Evolutionary conservation across 2,888 invertebrate species (phyloP).

Genomic region (Eulithis prunata): DNA sequence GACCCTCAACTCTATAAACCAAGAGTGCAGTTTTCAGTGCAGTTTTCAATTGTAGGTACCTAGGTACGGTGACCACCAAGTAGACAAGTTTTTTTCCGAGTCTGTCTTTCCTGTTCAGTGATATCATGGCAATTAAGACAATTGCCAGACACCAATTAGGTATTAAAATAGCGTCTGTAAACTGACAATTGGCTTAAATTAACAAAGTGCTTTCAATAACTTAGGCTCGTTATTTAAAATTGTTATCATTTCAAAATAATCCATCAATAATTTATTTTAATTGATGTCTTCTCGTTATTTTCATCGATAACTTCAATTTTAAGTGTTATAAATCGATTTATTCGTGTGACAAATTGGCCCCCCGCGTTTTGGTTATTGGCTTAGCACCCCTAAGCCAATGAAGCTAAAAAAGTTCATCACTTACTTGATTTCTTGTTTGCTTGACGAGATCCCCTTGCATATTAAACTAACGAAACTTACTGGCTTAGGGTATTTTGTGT

Average conservation of each 20-base stretch:
- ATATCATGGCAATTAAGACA: slow-evolving; percentile 29
- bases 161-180: slow-evolving; percentile 25
- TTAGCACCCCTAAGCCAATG: slow-evolving; percentile 59
- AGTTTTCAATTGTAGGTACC: too few species aligned
- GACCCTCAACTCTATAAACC: too few species aligned
- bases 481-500: not conserved
- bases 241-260: slow-evolving; percentile 10
- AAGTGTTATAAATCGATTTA: slow-evolving; percentile 49
- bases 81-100: not conserved
- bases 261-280: slow-evolving; percentile 20
- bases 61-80: too few species aligned
- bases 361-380: slow-evolving; percentile 45
- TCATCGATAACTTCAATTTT: slow-evolving; percentile 37
- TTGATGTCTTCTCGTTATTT: slow-evolving; percentile 21
- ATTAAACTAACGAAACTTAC: slow-evolving; percentile 8
- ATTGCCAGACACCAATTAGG: slow-evolving; percentile 16
- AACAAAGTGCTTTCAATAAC: slow-evolving; percentile 13
- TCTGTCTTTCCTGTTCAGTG: slow-evolving; percentile 10
- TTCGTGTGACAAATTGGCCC: slow-evolving; percentile 52
- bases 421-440: slow-evolving; percentile 65
- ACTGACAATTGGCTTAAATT: slow-evolving; percentile 29
- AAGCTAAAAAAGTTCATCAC: slow-evolving; percentile 68
- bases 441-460: slow-evolving; percentile 30
- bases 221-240: not conserved
- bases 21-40: too few species aligned